Conservation (phyloP, 1,140 invertebrate genomes). For the Drosophila nikananu region DNA sequence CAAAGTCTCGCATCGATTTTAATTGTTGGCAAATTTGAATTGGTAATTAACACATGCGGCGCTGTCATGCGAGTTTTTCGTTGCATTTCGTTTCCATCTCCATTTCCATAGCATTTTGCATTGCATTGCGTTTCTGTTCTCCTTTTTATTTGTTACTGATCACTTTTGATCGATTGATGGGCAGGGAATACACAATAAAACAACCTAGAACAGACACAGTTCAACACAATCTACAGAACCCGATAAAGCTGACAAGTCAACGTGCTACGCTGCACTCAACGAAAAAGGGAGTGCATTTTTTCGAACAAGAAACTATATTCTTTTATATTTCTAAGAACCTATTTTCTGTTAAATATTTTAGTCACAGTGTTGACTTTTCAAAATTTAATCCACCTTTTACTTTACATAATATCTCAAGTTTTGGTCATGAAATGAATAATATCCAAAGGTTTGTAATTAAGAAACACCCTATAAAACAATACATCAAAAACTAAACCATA, state of each 20-base stretch:
- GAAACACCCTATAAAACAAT: conserved; percentile 6
- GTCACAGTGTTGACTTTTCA: no score
- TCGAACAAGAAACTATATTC: background rate
- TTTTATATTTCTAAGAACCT: background rate
- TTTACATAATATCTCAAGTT: background rate
- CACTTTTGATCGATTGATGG: conserved; percentile 46
- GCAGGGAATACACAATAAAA: conserved; percentile 31
- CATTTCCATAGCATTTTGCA: conserved; percentile 40
- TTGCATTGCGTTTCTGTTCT: conserved; percentile 22
- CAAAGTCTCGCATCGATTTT: conserved; percentile 47
- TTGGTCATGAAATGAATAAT: background rate
- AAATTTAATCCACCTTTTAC: background rate
- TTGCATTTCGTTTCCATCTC: conserved; percentile 36
- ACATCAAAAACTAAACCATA: conserved; percentile 5
- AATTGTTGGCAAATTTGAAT: conserved; percentile 77
- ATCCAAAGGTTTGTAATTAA: background rate
- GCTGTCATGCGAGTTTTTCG: conserved; percentile 33
- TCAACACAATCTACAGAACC: conserved; percentile 22
- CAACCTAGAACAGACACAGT: conserved; percentile 25
- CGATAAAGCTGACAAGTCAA: conserved; percentile 17
- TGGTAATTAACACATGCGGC: conserved; percentile 76
- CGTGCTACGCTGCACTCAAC: conserved; percentile 13
- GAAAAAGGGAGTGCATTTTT: background rate
- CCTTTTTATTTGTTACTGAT: conserved; percentile 15
- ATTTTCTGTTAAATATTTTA: background rate